phyloP scores from a whole-genome alignment of 2,797 vertebrate species.

The Echeneis naucrates region DNA sequence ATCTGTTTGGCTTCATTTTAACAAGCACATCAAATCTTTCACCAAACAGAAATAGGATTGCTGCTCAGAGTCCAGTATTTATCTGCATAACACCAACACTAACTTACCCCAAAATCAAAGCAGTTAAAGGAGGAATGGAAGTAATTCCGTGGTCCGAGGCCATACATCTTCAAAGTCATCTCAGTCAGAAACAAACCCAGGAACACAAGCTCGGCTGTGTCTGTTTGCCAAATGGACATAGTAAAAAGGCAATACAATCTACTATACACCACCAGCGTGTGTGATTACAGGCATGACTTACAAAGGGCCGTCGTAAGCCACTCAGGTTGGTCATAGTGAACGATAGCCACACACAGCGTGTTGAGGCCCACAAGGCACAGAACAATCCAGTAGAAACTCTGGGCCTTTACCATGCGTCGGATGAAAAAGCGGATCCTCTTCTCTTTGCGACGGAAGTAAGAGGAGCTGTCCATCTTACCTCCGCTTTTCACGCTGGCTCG shows the following conservation, averaged over 20 bases:
- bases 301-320: constrained; percentile 93
- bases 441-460: constrained; percentile 95
- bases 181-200: constrained; percentile 96
- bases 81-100: neutral
- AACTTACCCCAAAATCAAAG: constrained; percentile 97
- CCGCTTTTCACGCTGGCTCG: constrained; percentile 93
- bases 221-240: constrained; percentile 42
- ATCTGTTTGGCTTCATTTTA: neutral
- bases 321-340: constrained; percentile 94
- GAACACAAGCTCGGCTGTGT: constrained; percentile 93
- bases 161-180: constrained; percentile 99
- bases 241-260: neutral
- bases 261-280: neutral
- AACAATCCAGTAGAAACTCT: constrained; percentile 98
- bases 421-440: constrained; percentile 96
- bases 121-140: constrained; percentile 99
- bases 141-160: constrained; percentile 94
- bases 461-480: constrained; percentile 90
- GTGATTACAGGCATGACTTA: constrained; percentile 76
- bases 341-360: constrained; percentile 95
- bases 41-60: neutral
- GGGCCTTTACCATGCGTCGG: constrained; percentile 97
- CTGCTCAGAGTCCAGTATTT: neutral
- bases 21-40: neutral
- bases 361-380: constrained; percentile 97